phyloP scores from a whole-genome alignment of 1,140 invertebrate genomes.

The Eumaeus atala region DNA sequence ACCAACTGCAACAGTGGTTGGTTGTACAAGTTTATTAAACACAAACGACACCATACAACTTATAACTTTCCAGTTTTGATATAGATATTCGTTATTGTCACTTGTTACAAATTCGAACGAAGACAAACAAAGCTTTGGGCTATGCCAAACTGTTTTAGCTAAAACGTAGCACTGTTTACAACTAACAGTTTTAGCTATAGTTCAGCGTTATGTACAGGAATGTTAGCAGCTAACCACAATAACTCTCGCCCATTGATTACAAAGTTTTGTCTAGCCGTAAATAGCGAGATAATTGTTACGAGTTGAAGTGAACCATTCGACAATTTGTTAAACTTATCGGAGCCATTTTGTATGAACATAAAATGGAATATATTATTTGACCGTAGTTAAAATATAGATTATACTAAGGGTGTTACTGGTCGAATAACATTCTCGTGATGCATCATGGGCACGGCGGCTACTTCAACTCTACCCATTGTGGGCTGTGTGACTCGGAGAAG shows the following conservation, averaged over 20 bases:
- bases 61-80: too few species aligned
- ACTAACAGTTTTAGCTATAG: not conserved
- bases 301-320: slow-evolving; percentile 2
- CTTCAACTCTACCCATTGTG: not conserved
- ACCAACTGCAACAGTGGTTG: too few species aligned
- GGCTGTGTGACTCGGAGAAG: too few species aligned
- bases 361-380: too few species aligned
- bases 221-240: not conserved
- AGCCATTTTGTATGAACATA: not conserved
- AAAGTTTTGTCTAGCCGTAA: not conserved
- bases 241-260: not conserved
- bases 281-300: not conserved
- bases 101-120: not conserved
- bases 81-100: not conserved
- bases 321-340: not conserved
- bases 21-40: too few species aligned
- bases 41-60: too few species aligned
- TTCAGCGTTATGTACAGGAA: not conserved
- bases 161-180: not conserved
- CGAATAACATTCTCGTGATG: not conserved
- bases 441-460: not conserved
- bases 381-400: not conserved
- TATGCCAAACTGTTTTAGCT: not conserved
- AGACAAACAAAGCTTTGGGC: not conserved
- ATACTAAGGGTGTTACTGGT: not conserved